Conservation (phyloP, 1,140 invertebrate species). For the Aphis gossypii region DNA sequence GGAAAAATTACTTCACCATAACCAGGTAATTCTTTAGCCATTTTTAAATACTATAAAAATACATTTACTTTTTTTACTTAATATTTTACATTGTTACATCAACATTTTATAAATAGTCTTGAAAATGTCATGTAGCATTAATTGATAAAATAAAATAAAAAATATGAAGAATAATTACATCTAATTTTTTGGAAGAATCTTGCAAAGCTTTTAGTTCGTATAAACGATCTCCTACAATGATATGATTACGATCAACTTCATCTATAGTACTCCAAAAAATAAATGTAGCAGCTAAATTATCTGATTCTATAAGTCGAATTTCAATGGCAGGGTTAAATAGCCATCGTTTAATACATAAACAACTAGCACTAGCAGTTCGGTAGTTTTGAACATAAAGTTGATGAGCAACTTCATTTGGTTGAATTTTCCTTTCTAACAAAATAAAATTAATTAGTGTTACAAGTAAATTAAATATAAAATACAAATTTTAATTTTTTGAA, state of each 20-base stretch:
- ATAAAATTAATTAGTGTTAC: neutral
- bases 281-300: slow-evolving; percentile 74
- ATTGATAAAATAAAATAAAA: neutral
- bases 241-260: slow-evolving; percentile 92
- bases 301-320: slow-evolving; percentile 72
- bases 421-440: slow-evolving; percentile 87
- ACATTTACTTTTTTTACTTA: neutral
- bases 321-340: slow-evolving; percentile 84
- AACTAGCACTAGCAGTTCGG: slow-evolving; percentile 96
- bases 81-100: neutral
- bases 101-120: neutral
- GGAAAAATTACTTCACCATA: slow-evolving; percentile 94
- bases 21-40: slow-evolving; percentile 85
- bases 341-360: slow-evolving; percentile 93
- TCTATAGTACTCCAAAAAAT: slow-evolving; percentile 88
- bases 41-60: slow-evolving; percentile 76
- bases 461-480: neutral
- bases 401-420: slow-evolving; percentile 93
- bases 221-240: slow-evolving; percentile 85
- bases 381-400: slow-evolving; percentile 99
- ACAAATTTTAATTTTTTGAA: neutral
- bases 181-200: slow-evolving; percentile 83
- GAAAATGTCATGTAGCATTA: neutral
- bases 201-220: slow-evolving; percentile 96
- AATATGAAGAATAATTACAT: slow-evolving; percentile 67